These are phyloP conservation scores for human (Homo sapiens) DNA, from an alignment of 2,113 vertebrate species.

Conservation along the genomic window GRCh38 chr12:50231501-50232000, in stretches of 20 bases:
- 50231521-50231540: conserved; percentile 34
- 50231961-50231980: no score
- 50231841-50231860: no score
- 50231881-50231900: no score
- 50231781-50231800: no score
- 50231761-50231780: neutral
- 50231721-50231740: neutral
- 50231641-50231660: conserved; percentile 63
- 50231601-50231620: neutral
- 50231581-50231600: neutral
- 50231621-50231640: neutral
- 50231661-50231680: conserved; percentile 86
- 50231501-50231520: conserved; percentile 55
- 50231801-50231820: no score
- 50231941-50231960: no score
- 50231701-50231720: conserved; percentile 86
- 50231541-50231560: conserved; percentile 15
- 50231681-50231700: conserved; percentile 87
- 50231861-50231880: no score
- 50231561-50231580: neutral
- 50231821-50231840: no score
- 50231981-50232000: no score
- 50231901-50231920: no score
- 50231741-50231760: conserved; percentile 44
- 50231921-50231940: no score